Evolutionary conservation across 2,113 vertebrate species (phyloP).

Genomic region (cat (Felis catus)): DNA sequence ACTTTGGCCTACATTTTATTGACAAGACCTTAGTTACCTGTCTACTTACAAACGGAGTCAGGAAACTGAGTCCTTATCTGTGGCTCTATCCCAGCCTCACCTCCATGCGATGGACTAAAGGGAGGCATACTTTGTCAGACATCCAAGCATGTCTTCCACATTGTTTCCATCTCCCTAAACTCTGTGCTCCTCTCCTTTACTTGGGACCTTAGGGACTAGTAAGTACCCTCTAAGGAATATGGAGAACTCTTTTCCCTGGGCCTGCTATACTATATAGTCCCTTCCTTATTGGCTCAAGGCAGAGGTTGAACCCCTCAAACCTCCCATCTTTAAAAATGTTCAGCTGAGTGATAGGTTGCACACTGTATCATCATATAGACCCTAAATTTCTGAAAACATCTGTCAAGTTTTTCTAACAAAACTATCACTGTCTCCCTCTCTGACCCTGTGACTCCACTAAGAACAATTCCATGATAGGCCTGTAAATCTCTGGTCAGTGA

Average conservation of each 20-base stretch:
- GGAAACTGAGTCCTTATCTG: not conserved
- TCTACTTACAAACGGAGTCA: not conserved
- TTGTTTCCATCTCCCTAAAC: not conserved
- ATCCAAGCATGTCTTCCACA: not conserved
- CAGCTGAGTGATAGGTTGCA: not conserved
- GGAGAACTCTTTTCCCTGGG: not conserved
- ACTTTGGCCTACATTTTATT: not conserved
- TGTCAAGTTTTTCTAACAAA: not conserved
- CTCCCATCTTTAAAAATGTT: not conserved
- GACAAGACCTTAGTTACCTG: not conserved
- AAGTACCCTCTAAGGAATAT: not conserved
- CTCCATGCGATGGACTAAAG: not conserved
- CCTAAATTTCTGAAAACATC: not conserved
- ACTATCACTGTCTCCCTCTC: not conserved
- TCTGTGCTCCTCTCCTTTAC: not conserved
- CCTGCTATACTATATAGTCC: not conserved
- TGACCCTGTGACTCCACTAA: rapidly evolving
- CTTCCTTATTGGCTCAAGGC: not conserved
- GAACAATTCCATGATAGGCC: not conserved
- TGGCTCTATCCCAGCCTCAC: not conserved
- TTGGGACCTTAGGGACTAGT: not conserved
- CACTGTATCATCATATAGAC: not conserved
- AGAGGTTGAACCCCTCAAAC: not conserved
- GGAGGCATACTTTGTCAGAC: not conserved
- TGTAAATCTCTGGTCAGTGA: not conserved